A percentile compares a stretch with the other conserved stretches of the same genome.
phyloP scores from a whole-genome alignment of 2,113 vertebrate genomes.

The Nannobrachium achirus region DNA sequence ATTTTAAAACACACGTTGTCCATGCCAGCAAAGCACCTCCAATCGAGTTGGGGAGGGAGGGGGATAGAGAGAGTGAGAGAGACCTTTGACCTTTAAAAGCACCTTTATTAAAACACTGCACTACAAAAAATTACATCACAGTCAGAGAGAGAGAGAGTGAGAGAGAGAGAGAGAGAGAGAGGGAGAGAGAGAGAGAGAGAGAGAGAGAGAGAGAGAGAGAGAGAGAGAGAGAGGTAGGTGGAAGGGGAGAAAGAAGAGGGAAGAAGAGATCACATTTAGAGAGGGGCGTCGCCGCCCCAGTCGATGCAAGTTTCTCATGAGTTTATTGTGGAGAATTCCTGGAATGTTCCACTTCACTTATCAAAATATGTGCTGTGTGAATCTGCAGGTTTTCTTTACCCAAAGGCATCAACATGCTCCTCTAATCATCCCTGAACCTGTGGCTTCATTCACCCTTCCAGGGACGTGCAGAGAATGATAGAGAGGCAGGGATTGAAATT shows the following conservation, averaged over 20 bases:
- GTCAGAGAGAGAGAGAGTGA: not conserved
- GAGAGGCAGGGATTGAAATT: too few species aligned
- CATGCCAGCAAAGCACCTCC: too few species aligned
- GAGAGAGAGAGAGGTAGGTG: not conserved
- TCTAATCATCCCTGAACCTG: not conserved
- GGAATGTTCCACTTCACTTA: conserved; percentile 76
- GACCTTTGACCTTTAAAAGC: too few species aligned
- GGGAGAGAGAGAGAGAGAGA: not conserved
- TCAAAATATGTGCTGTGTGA: conserved; percentile 69
- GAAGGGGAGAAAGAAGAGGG: not conserved
- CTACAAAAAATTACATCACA: too few species aligned
- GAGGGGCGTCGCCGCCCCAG: conserved; percentile 32
- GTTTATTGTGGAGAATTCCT: conserved; percentile 69
- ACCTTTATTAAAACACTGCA: too few species aligned
- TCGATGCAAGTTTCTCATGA: conserved; percentile 33
- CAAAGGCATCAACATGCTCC: conserved; percentile 13
- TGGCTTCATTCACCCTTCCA: not conserved
- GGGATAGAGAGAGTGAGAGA: too few species aligned
- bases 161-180: not conserved
- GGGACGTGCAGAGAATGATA: too few species aligned
- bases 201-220: not conserved
- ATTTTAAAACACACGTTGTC: too few species aligned
- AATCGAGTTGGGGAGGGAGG: too few species aligned
- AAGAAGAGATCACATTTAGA: not conserved
- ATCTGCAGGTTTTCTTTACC: conserved; percentile 56